Evolutionary conservation across 2,113 vertebrate species (phyloP).

Genomic region (Callorhinus ursinus): DNA sequence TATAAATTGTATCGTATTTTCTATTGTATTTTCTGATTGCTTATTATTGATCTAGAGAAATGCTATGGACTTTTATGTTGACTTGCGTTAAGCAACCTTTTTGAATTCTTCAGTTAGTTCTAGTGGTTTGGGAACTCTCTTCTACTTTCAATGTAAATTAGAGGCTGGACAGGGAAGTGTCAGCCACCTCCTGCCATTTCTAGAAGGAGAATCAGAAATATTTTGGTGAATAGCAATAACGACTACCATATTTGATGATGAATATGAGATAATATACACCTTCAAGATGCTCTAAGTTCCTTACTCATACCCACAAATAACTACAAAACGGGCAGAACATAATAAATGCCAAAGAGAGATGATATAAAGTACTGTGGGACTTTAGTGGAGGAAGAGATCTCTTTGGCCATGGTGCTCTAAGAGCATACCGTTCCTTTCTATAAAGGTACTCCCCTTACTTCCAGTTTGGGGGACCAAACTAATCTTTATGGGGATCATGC

Average conservation of each 20-base stretch:
- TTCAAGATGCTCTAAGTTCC: not conserved
- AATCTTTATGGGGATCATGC: not conserved
- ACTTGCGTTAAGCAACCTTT: not conserved
- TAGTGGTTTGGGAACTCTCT: not conserved
- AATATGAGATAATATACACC: not conserved
- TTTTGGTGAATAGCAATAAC: not conserved
- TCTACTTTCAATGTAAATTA: not conserved
- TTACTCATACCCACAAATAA: not conserved
- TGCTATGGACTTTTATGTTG: not conserved
- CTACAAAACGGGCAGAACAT: not conserved
- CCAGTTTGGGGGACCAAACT: not conserved
- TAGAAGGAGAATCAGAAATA: slow-evolving; percentile 7
- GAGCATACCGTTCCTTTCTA: not conserved
- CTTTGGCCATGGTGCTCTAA: not conserved
- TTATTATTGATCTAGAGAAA: not conserved
- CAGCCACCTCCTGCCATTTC: not conserved
- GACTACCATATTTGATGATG: not conserved
- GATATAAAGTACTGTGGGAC: not conserved
- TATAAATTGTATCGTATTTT: not conserved
- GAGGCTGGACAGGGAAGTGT: not conserved
- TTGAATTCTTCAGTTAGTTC: not conserved
- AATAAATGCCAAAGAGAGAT: not conserved
- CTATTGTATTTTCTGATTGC: not conserved
- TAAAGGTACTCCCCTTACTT: not conserved
- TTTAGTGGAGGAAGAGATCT: not conserved